Base-by-base conservation (phyloP, 2,113 vertebrate species). In the Peromyscus californicus region DNA sequence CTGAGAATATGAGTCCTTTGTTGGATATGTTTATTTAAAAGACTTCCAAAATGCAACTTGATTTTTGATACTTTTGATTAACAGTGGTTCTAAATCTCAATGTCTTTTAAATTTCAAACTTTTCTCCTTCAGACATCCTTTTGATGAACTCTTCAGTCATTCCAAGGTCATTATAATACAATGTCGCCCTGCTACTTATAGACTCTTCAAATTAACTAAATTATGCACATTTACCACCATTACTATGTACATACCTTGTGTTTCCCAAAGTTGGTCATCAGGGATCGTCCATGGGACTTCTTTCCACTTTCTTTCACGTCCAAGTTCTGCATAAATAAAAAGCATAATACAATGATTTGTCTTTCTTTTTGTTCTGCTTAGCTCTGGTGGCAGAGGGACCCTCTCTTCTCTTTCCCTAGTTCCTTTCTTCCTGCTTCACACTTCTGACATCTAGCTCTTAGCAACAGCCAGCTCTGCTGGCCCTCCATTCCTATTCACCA, bases 191-290 rank as follows among this genome's bases (percentile, higher is more conserved):
- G 3, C 2, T 89, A 83, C 17, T 29, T 33, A 54, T 17, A 31
- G 39, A 86, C 15, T 61, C 42, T 54, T 88, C 76, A 78, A 33
- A 26, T 48, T 74, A 57, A 48, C 1, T 70, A 36, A 48, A 70
- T 22, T 7, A 67, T 0, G 4, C 57, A 61, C 79, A 78, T 29
- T 86, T 0, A 24, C 86, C 17, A 16, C 45, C 95, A 91, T 89
- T 65, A 96, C n/a, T 39, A 72, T 9, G 89, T 72, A 96, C 99
- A 98, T 98, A 99, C 99, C 99, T 99, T 99, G 96, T 99, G 99
- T 96, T 99, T 99, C 24, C 98, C 97, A 0, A 99, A 99, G 87
- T 99, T 99, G 63, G 99, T 99, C 98, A 99, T 99, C 97, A 99
- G 99, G 0, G 99, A 99, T 94, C 99, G 99, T 91, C 99, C 99